Conservation (phyloP, 2,113 vertebrate genomes). For the Aleadryas rufinucha region DNA sequence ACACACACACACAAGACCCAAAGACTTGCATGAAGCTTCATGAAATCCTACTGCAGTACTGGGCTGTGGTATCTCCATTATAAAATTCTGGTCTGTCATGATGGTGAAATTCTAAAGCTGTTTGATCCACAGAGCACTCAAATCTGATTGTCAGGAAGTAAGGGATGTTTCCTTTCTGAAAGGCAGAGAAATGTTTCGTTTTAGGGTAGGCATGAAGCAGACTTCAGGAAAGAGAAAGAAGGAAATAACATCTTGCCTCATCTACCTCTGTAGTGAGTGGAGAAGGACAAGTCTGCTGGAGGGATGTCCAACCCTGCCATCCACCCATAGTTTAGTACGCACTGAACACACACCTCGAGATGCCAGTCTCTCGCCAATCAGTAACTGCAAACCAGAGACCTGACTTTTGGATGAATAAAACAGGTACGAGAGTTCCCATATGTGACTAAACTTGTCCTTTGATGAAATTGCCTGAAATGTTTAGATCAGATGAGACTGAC, state of each 20-base stretch:
- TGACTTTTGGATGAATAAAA: not conserved
- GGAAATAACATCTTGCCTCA: not conserved
- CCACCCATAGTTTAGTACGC: accelerated
- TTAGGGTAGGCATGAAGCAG: not conserved
- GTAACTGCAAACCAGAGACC: not conserved
- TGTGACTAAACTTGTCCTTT: not conserved
- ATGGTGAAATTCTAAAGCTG: not conserved
- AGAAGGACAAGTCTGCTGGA: not conserved
- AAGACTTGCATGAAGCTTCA: not conserved
- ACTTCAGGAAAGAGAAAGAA: not conserved
- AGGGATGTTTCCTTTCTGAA: not conserved
- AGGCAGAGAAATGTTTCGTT: not conserved
- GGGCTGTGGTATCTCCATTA: not conserved
- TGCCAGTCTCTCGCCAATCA: not conserved
- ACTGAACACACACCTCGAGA: not conserved
- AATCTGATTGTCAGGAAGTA: accelerated
- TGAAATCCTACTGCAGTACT: not conserved
- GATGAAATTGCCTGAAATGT: not conserved
- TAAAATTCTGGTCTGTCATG: not conserved
- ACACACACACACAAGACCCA: not conserved
- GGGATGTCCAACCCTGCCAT: not conserved
- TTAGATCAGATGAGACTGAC: not conserved
- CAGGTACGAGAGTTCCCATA: accelerated
- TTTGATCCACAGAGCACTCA: not conserved
- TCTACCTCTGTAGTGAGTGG: not conserved